Conservation (phyloP, 2,888 invertebrate genomes). For the Folsomia manolachei region DNA sequence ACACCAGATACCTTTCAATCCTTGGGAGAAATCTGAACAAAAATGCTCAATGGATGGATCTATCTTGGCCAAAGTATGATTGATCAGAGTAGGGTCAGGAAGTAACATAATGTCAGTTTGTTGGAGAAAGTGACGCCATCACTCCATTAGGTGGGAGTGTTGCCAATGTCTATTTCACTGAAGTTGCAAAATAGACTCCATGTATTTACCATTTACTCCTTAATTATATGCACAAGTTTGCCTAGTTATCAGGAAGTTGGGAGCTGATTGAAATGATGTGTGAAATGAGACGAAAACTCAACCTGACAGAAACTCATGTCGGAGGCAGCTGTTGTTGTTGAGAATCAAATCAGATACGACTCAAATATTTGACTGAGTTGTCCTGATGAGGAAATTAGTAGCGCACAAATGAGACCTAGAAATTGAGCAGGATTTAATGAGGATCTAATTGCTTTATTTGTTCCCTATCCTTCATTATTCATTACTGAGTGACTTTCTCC, state of each 20-base stretch:
- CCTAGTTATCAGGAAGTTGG: no score
- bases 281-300: conserved; percentile 23
- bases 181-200: no score
- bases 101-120: no score
- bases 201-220: no score
- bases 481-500: conserved; percentile 48
- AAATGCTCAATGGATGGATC: background rate
- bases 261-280: conserved; percentile 18
- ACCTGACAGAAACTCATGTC: background rate
- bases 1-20: no score
- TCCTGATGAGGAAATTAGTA: conserved; percentile 51
- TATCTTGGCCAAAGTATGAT: conserved; percentile 14
- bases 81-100: background rate
- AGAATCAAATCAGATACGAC: conserved; percentile 10
- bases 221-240: no score
- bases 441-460: conserved; percentile 52
- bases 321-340: conserved; percentile 3
- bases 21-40: no score
- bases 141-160: no score
- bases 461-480: conserved; percentile 50
- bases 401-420: conserved; percentile 29
- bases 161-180: no score
- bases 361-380: conserved; percentile 4
- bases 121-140: no score
- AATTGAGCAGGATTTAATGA: conserved; percentile 45